phyloP scores from a whole-genome alignment of 2,888 invertebrate genomes.

The Orthosia gothica region DNA sequence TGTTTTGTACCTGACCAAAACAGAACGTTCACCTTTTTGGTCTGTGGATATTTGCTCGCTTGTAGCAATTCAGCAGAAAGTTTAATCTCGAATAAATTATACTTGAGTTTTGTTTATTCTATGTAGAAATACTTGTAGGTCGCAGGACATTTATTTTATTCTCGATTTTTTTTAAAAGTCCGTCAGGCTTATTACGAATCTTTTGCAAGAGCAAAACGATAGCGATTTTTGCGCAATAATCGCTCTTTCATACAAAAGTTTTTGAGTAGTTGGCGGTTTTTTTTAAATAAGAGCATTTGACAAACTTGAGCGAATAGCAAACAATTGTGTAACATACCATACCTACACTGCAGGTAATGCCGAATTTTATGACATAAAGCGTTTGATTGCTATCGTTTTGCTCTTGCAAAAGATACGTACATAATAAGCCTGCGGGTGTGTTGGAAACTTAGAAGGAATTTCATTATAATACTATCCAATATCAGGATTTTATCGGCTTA shows the following conservation, averaged over 20 bases:
- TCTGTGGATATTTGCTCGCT: conserved; percentile 59
- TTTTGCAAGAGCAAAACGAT: too few species aligned
- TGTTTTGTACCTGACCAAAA: conserved; percentile 72
- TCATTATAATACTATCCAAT: not conserved
- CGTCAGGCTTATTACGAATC: too few species aligned
- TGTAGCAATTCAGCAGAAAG: conserved; percentile 25
- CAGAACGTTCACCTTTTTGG: conserved; percentile 67
- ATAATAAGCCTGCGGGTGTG: not conserved
- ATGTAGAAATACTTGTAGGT: not conserved
- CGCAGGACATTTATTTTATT: not conserved
- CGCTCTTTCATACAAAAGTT: too few species aligned
- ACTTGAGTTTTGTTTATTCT: not conserved
- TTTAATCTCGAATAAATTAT: not conserved
- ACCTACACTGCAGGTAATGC: too few species aligned
- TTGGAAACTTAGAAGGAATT: not conserved
- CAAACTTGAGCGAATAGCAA: too few species aligned
- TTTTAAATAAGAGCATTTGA: too few species aligned
- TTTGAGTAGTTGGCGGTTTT: too few species aligned
- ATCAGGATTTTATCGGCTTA: not conserved
- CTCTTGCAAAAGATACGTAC: too few species aligned
- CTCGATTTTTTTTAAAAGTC: not conserved
- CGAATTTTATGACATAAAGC: too few species aligned
- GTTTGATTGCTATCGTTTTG: too few species aligned
- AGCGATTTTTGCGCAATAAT: too few species aligned
- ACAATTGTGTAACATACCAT: too few species aligned